Evolutionary conservation across 2,888 invertebrate species (phyloP).

Genomic region (Drosophila melanocephala): DNA sequence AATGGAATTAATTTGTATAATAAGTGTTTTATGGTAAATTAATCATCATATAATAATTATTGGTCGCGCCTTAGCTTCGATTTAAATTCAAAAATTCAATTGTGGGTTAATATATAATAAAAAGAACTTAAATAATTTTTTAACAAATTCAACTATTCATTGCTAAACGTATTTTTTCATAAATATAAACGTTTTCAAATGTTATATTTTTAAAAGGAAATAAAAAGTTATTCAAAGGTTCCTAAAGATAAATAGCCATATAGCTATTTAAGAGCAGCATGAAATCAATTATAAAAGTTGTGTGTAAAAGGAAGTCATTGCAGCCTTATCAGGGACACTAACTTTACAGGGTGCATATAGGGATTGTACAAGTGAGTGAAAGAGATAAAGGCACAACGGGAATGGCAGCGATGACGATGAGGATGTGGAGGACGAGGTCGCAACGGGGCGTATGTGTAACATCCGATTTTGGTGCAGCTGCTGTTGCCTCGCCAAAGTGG

Average conservation of each 20-base stretch:
- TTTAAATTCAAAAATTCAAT: background rate
- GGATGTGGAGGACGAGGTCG: slow-evolving; percentile 1
- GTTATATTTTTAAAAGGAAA: background rate
- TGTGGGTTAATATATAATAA: too few species aligned
- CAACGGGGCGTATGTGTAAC: slow-evolving; percentile 75
- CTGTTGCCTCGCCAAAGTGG: slow-evolving; percentile 63
- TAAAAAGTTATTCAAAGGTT: too few species aligned
- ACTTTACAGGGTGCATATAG: background rate
- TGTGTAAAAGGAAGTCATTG: background rate
- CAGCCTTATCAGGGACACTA: background rate
- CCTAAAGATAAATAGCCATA: background rate
- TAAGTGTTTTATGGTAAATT: background rate
- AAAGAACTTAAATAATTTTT: background rate
- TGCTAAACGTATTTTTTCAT: background rate
- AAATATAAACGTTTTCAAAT: background rate
- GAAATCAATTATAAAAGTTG: background rate
- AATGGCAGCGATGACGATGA: background rate
- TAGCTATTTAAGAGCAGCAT: background rate
- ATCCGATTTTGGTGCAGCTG: slow-evolving; percentile 58
- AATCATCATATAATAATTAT: background rate
- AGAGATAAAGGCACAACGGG: background rate
- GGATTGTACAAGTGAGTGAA: background rate
- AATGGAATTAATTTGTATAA: background rate
- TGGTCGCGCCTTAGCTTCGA: background rate
- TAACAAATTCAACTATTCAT: background rate